Base-by-base conservation (phyloP, 2,113 vertebrate species). In the Tyto alba region DNA sequence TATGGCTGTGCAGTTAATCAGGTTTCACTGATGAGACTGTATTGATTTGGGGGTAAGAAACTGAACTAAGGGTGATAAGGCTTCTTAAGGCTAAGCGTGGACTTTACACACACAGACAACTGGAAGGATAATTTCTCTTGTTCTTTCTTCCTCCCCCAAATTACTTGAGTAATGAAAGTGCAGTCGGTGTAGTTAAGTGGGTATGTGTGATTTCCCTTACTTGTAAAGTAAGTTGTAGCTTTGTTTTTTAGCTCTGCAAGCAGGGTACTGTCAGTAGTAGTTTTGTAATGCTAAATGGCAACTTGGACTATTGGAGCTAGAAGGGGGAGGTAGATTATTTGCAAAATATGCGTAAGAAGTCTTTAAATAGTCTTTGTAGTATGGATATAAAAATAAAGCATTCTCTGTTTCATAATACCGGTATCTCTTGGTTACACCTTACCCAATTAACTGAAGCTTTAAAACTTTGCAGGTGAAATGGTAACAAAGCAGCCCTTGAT, bases 401-500 rank as follows among this genome's bases (percentile, higher is more conserved):
- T 68, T 81, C 40, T 75, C 3, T 48, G 11, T 36, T 30, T 36
- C 45, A 32, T n/a, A n/a, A 4, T 26, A 59, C 0, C 4, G 13
- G 5, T 38, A n/a, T 64, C 5, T 69, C 68, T 36, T 48, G 26
- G 36, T 64, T 62, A 36, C 18, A 7, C 19, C 6, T 43, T 55
- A 40, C 30, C 7, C 1, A 2, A 60, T 72, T 96, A 83, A 96
- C 67, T 30, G 53, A 82, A 66, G n/a, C 38, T 74, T 93, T 67
- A 53, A 88, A 92, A 85, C 52, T 63, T 96, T 97, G 48, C 97
- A 99, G 99, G 99, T 95, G 99, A 99, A 97, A 99, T 99, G 99
- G 99, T 99, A 93, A 99, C 99, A 50, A 99, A 99, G 88, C 99
- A 99, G 97, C 99, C 99, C 13, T 90, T 99, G 96, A 99, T 99